Base-by-base conservation (phyloP, 1,140 invertebrate genomes). In the Euborellia annulipes region DNA sequence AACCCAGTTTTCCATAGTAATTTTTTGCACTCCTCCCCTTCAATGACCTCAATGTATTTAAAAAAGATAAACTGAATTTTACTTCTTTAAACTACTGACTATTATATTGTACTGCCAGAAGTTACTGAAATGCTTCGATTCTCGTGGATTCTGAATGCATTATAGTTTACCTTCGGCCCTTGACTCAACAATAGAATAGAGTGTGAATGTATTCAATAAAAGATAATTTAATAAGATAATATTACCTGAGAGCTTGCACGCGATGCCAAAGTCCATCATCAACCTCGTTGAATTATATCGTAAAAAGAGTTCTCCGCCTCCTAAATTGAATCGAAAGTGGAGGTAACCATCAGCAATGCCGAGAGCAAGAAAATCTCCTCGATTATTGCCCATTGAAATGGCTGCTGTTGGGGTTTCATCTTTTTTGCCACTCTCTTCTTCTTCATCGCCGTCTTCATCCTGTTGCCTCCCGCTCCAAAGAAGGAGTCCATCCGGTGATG, bases 241-340 rank as follows among this genome's bases (percentile, higher is more conserved):
- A n/a, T 62, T 67, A 93, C 90, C 90, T 86, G 22, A 85, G 77
- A 21, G 85, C 82, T 63, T 80, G 73, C 19, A 93, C 75, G 48
- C 82, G 71, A 64, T 96, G 90, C 90, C 90, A 95, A 32, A 87
- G 69, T 43, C 88, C 88, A 64, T 95, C 88, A 63, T 90, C 83
- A 22, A 94, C 75, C 75, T 77, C n/a, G 85, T 84, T 49, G 73
- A 71, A 66, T 94, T 94, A 52, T 88, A 88, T 46, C 77, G 70
- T 13, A 94, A 78, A 30, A 76, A 67, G 2, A 82, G 76, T 55
- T 87, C 82, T 6, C 47, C 84, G 78, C 56, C 82, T 76, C 50
- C 85, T 79, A 65, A 78, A 71, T 64, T 83, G 60, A 55, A 78
- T 34, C 63, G 68, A 48, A 62, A 65, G 55, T 75, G 68, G 3